These are phyloP conservation scores for Holotrichia oblita DNA, from an alignment of 1,140 invertebrate genomes.

Conservation along the genomic window DNA sequence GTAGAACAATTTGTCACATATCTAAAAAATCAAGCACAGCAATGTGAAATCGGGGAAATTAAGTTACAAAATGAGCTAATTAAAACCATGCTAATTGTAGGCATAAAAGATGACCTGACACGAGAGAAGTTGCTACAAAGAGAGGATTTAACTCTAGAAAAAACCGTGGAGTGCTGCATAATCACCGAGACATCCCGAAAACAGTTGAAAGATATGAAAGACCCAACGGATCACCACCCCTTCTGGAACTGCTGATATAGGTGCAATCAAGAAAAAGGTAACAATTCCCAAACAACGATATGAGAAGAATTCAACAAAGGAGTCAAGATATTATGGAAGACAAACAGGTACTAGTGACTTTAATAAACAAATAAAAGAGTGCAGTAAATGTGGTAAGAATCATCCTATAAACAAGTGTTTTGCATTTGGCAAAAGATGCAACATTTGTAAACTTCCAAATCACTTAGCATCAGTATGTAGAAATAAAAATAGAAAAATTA, in stretches of 20 bases:
- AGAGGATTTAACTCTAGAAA: slow-evolving; percentile 19
- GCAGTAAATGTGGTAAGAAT: slow-evolving; percentile 31
- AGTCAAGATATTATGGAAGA: no score
- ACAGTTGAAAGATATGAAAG: background rate
- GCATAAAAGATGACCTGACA: slow-evolving; percentile 24
- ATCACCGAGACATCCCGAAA: slow-evolving; percentile 16
- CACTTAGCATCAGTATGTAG: background rate
- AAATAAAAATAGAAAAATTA: background rate
- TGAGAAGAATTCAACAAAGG: no score
- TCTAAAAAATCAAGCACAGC: slow-evolving; percentile 38
- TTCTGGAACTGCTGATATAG: background rate
- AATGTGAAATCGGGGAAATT: slow-evolving; percentile 33
- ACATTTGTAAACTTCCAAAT: background rate
- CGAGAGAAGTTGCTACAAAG: slow-evolving; percentile 42
- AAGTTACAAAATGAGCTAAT: slow-evolving; percentile 33
- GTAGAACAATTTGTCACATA: slow-evolving; percentile 35
- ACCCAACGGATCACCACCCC: background rate
- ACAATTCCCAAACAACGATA: background rate
- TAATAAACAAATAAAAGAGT: slow-evolving; percentile 38
- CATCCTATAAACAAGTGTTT: slow-evolving; percentile 36
- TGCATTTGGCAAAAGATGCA: slow-evolving; percentile 22
- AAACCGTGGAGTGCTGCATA: slow-evolving; percentile 34
- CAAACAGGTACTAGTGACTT: no score
- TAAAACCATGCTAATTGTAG: slow-evolving; percentile 41
- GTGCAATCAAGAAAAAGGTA: background rate